Evolutionary conservation across 2,113 vertebrate species (phyloP).

Genomic region (Sceloporus undulatus): DNA sequence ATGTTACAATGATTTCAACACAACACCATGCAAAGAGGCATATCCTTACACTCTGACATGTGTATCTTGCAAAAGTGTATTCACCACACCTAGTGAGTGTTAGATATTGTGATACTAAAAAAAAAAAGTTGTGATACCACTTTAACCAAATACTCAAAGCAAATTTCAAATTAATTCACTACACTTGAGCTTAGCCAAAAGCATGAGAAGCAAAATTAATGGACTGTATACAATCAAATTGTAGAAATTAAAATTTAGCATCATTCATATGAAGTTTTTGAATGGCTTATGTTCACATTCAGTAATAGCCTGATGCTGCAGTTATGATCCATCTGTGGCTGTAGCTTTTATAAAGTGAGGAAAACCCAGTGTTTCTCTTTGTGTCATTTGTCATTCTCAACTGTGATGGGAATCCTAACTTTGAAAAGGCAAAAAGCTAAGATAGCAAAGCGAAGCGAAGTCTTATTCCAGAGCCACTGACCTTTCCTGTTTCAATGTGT

Average conservation of each 20-base stretch:
- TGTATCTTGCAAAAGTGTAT: slow-evolving; percentile 63
- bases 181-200: too few species aligned
- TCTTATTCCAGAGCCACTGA: neutral
- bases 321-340: neutral
- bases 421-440: neutral
- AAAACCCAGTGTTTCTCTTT: neutral
- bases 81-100: slow-evolving; percentile 66
- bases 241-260: neutral
- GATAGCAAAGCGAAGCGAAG: neutral
- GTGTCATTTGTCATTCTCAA: neutral
- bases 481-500: neutral
- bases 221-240: too few species aligned
- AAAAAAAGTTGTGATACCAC: slow-evolving; percentile 25
- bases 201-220: neutral
- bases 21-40: slow-evolving; percentile 64
- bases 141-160: neutral
- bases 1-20: slow-evolving; percentile 72
- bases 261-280: neutral
- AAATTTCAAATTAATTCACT: neutral
- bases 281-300: neutral
- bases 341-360: neutral
- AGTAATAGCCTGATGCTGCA: neutral
- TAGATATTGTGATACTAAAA: slow-evolving; percentile 61
- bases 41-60: slow-evolving; percentile 46
- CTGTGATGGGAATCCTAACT: neutral